Base-by-base conservation (phyloP, 23 tunicate species). In the Ascidia mentula region DNA sequence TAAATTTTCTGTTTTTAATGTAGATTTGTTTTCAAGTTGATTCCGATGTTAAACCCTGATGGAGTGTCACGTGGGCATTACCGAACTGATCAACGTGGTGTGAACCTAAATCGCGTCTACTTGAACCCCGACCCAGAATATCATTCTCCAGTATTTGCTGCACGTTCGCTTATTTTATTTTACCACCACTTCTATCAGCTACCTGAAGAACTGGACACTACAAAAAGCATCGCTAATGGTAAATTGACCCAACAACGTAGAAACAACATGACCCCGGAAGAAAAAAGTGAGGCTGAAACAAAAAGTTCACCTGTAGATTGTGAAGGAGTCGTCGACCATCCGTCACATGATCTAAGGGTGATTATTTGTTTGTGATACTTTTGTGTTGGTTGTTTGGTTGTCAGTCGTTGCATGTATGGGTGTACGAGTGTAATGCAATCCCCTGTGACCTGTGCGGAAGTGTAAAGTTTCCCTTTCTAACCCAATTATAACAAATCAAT, bases 1-100 rank as follows among this genome's bases (percentile, higher is more conserved):
- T n/a, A n/a, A n/a, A n/a, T n/a, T n/a, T n/a, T n/a, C n/a, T 42
- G 53, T 42, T 15, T 24, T 12, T 76, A 22, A 30, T 39, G 45
- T 72, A 84, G 89, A 65, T 84, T 69, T 39, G 84, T 88, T 18
- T 84, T 94, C 60, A 89, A 95, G 69, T 37, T 96, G 60, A 84
- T 96, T 13, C 99, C 99, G 1, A 86, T 96, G 88, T 73, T 96
- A 18, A 96, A 96, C 59, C 99, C 99, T 20, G 99, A 96, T 40
- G 99, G 99, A 18, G 99, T 96, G 22, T 71, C 53, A 37, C 81
- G 96, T 36, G 99, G 99, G 0, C 99, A 96, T 74, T 96, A 96
- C 46, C 70, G 99, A 37, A 96, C 99, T 31, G 99, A 96, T 59
- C 89, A 87, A 26, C 80, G 77, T 40, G 99, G 99, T 24, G 92